Conservation (phyloP, 2,888 invertebrate genomes). For the Cantharis rustica region DNA sequence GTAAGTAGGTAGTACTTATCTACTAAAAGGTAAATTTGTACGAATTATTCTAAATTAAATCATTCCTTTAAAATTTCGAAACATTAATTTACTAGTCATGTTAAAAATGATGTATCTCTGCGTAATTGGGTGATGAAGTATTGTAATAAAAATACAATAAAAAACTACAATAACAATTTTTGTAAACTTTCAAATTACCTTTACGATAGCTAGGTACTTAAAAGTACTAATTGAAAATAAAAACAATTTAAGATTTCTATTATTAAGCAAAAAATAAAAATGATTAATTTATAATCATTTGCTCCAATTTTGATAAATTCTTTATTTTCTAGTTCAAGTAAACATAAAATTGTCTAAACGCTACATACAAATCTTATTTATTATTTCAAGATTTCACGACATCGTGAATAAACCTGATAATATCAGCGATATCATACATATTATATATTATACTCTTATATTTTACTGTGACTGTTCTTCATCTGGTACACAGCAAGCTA, state of each 20-base stretch:
- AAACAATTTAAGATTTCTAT: not conserved
- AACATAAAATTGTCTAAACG: not conserved
- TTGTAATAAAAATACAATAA: not conserved
- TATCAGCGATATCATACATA: not conserved
- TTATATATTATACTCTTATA: no score
- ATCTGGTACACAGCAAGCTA: no score
- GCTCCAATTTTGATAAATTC: not conserved
- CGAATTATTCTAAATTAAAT: not conserved
- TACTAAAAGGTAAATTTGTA: not conserved
- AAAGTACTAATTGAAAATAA: not conserved
- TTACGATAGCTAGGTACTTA: not conserved
- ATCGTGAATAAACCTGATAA: not conserved
- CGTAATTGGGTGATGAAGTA: not conserved
- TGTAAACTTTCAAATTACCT: not conserved
- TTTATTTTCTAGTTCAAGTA: not conserved
- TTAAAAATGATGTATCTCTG: not conserved
- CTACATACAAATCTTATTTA: not conserved
- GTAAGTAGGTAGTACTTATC: no score
- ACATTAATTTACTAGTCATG: not conserved
- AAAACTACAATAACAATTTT: not conserved
- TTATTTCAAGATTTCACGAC: not conserved
- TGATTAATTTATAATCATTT: not conserved
- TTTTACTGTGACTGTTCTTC: no score
- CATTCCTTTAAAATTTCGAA: not conserved
- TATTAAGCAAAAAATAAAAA: not conserved